Base-by-base conservation (phyloP, 2,113 vertebrate species). In the Lepisosteus oculatus region DNA sequence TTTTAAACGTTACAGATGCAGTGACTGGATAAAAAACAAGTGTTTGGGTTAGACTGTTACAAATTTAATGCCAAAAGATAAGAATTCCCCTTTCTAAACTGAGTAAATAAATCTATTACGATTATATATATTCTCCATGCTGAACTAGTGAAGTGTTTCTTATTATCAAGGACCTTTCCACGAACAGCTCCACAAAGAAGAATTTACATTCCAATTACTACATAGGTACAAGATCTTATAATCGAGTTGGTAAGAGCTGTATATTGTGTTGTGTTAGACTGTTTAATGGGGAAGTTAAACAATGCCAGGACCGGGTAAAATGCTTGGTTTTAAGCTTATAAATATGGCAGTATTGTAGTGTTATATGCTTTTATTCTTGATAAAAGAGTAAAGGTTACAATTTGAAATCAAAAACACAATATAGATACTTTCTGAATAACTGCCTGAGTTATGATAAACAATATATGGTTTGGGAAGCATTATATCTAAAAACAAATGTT, bases 181-280 rank as follows among this genome's bases (percentile, higher is more conserved):
- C 42, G 42, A 65, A 65, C 62, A 65, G 62, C 14, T 59, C 57
- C 2, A 65, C 29, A 42, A 5, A 65, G 42, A 61, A 43, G 62
- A 65, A 65, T 65, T 65, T 43, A 65, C 62, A 65, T 41, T 65
- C 62, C 62, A 65, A 43, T 65, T 65, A 65, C 42, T 65, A 9
- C 62, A 65, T 42, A 42, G 29, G 62, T 3, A 29, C 17, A 41
- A 29, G 3, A 41, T 65, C 62, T 41, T 65, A 65, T 12, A 29
- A 43, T 43, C 17, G 62, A 65, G 62, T 43, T 43, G 29, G 42
- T 51, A 65, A 29, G 62, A 29, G 29, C 17, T 42, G 29, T 41
- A 43, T 43, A 3, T 65, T 65, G 62, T 7, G 62, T 13, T 43
- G 62, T 7, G 62, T 13, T 43, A 29, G 62, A 65, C 62, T 43